Evolutionary conservation across 2,113 vertebrate genomes (phyloP), one percentile per base, ranked within the genome.

Genomic region (Malurus melanocephalus): DNA sequence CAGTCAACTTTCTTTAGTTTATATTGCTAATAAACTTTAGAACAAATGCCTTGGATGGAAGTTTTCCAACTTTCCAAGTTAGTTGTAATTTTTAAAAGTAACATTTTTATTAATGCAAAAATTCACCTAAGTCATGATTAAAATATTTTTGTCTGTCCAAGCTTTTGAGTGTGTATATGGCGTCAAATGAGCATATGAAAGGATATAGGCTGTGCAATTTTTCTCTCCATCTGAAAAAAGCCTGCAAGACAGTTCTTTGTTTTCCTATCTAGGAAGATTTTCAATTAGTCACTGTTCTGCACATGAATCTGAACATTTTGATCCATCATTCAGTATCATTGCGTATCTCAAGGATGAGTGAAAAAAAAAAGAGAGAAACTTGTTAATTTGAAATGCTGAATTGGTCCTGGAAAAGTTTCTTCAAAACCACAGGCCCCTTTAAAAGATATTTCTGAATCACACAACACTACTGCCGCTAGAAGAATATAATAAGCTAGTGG

Each of bases 1-100:
- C 23, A n/a, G 51, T 40, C 65, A 55, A 33, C 53, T 81, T 77
- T 52, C 32, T 62, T 52, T 27, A 52, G 75, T 89, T 93, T 90
- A 45, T 75, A 43, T 55, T 92, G 57, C 42, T 90, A 2, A 11
- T 79, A 88, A 91, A 83, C 59, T 84, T 88, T 17, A 57, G 66
- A 84, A 78, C 17, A 87, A 95, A 86, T 57, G 40, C 42, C 61
- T 85, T 61, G 28, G 11, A 33, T 64, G 42, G 82, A 65, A 68
- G 26, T 13, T 88, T 92, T 83, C 69, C 80, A 84, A 51, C 61
- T 85, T 88, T 92, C 66, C 88, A 76, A 78, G 59, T 69, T 51
- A 72, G 43, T 1, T 48, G 53, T 13, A 52, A 78, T 28, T 84
- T 93, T 88, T n/a, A 22, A 59, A 90, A 88, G 55, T 28, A 73